Conservation (phyloP, 2,888 invertebrate genomes). For the Caenorhabditis uteleia region DNA sequence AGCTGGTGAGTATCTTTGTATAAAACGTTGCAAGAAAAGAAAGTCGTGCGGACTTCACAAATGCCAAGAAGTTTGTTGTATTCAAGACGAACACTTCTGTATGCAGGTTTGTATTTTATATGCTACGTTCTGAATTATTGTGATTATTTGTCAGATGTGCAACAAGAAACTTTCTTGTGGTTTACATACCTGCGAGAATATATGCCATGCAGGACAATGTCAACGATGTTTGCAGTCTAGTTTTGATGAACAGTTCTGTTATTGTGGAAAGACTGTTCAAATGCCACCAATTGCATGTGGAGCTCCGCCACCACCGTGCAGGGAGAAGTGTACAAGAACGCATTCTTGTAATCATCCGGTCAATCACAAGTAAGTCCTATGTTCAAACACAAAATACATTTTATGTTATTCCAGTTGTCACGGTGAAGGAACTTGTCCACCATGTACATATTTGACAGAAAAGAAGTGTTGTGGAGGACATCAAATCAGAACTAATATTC, state of each 20-base stretch:
- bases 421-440: slow-evolving; percentile 79
- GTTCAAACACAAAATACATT: not conserved
- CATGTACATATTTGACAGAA: slow-evolving; percentile 85
- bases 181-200: slow-evolving; percentile 83
- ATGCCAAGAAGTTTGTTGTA: slow-evolving; percentile 88
- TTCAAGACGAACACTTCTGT: slow-evolving; percentile 85
- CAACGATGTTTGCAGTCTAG: slow-evolving; percentile 81
- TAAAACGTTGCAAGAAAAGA: slow-evolving; percentile 85
- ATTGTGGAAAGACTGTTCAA: slow-evolving; percentile 85
- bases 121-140: no score
- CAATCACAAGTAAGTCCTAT: slow-evolving; percentile 26
- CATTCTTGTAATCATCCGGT: slow-evolving; percentile 73
- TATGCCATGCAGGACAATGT: slow-evolving; percentile 87
- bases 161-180: slow-evolving; percentile 82
- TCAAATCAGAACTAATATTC: slow-evolving; percentile 81
- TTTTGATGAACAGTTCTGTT: slow-evolving; percentile 89
- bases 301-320: slow-evolving; percentile 83
- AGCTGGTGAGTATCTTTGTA: slow-evolving; percentile 74
- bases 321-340: slow-evolving; percentile 83
- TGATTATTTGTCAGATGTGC: no score
- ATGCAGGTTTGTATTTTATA: no score
- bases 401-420: slow-evolving; percentile 73
- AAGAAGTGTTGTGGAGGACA: slow-evolving; percentile 83
- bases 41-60: slow-evolving; percentile 77
- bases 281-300: slow-evolving; percentile 93